Conservation (phyloP, 2,797 vertebrate genomes). For the Garrulus glandarius region DNA sequence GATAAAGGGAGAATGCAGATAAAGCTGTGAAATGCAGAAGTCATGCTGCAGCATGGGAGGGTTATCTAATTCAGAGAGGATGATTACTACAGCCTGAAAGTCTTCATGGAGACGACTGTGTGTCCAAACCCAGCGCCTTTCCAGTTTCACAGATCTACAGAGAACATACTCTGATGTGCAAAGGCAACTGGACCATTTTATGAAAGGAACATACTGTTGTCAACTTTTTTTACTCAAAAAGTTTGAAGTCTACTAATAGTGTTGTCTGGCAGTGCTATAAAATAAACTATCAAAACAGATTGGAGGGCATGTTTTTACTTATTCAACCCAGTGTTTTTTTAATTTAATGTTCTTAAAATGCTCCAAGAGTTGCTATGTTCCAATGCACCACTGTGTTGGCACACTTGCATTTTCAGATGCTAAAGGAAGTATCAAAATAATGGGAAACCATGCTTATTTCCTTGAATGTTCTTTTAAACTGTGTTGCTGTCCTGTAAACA, state of each 20-base stretch:
- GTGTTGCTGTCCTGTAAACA: background rate
- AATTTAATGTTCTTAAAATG: background rate
- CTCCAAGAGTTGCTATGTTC: background rate
- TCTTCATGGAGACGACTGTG: background rate
- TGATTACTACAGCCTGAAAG: background rate
- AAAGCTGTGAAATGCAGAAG: background rate
- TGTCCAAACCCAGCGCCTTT: background rate
- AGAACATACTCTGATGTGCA: background rate
- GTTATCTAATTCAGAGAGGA: background rate
- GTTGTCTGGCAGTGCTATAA: background rate
- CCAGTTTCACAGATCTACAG: background rate
- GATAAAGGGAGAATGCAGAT: constrained; percentile 19
- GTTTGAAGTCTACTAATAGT: background rate
- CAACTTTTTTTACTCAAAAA: background rate
- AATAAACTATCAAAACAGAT: background rate
- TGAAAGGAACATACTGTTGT: background rate
- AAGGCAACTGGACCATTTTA: background rate
- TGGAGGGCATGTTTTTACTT: background rate
- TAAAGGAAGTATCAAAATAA: background rate
- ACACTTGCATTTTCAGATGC: background rate
- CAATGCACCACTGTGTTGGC: background rate
- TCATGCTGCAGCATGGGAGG: background rate
- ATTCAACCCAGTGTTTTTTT: background rate
- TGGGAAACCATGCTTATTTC: background rate
- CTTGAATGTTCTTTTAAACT: background rate